A percentile compares a stretch with the other conserved stretches of the same genome.
These are phyloP conservation scores for Operophtera brumata DNA, from an alignment of 2,888 invertebrate species.

Conservation along the genomic window DNA sequence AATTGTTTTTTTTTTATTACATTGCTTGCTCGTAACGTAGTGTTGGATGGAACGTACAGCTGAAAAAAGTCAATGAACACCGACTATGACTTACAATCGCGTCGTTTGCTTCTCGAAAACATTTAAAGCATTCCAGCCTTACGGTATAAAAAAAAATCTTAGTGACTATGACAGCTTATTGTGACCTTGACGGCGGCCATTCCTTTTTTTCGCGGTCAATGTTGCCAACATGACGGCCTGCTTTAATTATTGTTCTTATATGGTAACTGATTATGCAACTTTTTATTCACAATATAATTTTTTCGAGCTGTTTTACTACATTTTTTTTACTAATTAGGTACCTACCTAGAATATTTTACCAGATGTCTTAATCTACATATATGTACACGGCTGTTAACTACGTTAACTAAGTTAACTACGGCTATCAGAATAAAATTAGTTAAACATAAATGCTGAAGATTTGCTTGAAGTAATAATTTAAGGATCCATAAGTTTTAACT, in stretches of 20 bases:
- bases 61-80: slow-evolving; percentile 16
- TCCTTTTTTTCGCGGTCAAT: slow-evolving; percentile 77
- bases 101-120: slow-evolving; percentile 28
- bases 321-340: too few species aligned
- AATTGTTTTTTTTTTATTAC: slow-evolving; percentile 35
- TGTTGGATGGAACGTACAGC: slow-evolving; percentile 29
- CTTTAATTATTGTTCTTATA: slow-evolving; percentile 61
- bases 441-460: too few species aligned
- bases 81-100: slow-evolving; percentile 31
- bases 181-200: slow-evolving; percentile 76
- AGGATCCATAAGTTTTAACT: too few species aligned
- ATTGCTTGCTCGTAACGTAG: slow-evolving; percentile 32
- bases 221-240: slow-evolving; percentile 72
- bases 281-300: slow-evolving; percentile 33
- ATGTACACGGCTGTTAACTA: too few species aligned
- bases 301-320: not conserved
- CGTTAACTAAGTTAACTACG: too few species aligned
- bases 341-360: too few species aligned
- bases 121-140: slow-evolving; percentile 55
- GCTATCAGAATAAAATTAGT: too few species aligned
- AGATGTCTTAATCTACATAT: too few species aligned
- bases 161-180: slow-evolving; percentile 78
- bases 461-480: too few species aligned
- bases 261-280: slow-evolving; percentile 70
- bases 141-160: slow-evolving; percentile 68